These are phyloP conservation scores for Tipula helvola DNA, from an alignment of 2,888 invertebrate species.

Conservation along the genomic window DNA sequence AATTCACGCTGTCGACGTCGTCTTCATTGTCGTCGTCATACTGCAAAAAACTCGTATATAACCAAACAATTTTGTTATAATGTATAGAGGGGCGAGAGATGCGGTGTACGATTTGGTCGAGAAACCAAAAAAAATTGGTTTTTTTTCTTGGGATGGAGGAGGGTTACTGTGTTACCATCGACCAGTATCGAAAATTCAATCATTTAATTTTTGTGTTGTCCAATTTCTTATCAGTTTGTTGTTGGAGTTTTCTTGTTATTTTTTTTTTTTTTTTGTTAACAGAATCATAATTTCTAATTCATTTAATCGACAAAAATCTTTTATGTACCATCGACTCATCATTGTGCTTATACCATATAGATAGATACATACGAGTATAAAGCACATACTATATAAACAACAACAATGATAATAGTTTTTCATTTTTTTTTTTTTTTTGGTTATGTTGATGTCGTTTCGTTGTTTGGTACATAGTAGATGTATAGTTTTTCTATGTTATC, in stretches of 20 bases:
- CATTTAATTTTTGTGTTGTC: constrained; percentile 4
- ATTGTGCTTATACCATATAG: not conserved
- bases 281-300: not conserved
- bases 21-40: not conserved
- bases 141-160: not conserved
- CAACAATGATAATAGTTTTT: not conserved
- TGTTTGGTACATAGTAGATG: not conserved
- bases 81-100: not conserved
- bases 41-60: not conserved
- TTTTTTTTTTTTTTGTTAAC: not conserved
- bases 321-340: not conserved
- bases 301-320: not conserved
- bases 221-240: not conserved
- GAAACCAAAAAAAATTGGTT: not conserved
- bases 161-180: not conserved
- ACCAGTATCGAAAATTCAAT: not conserved
- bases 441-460: not conserved
- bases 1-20: not conserved
- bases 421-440: not conserved
- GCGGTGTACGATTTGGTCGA: not conserved
- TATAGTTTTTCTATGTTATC: not conserved
- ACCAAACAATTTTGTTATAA: too few relatives aligned
- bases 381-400: not conserved
- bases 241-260: not conserved
- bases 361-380: not conserved